Conservation (phyloP, 2,113 vertebrate species). For the Nibea albiflora region DNA sequence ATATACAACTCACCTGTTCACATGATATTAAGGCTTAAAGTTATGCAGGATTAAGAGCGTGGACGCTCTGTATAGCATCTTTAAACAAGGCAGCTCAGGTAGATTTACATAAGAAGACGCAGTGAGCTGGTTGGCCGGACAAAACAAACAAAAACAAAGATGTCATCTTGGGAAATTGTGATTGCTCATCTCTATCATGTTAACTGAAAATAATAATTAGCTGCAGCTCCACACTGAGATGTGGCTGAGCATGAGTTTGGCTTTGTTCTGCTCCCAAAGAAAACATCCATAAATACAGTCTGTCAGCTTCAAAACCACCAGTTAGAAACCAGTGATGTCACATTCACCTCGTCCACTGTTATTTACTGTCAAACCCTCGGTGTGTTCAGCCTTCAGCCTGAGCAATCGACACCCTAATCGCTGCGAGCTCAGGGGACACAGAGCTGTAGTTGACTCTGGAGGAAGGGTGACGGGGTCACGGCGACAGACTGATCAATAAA, state of each 20-base stretch:
- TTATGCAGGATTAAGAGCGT: too few species aligned
- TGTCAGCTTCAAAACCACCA: constrained; percentile 14
- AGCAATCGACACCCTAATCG: constrained; percentile 24
- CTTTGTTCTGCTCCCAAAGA: constrained; percentile 3
- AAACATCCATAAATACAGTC: neutral
- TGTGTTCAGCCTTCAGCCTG: constrained; percentile 22
- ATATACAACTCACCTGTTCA: too few species aligned
- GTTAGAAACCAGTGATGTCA: constrained; percentile 26
- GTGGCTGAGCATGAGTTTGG: constrained; percentile 7
- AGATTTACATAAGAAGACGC: neutral
- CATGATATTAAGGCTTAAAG: too few species aligned
- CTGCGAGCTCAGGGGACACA: constrained; percentile 6
- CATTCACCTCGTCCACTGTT: constrained; percentile 23
- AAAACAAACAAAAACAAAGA: neutral
- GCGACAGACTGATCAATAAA: constrained; percentile 57
- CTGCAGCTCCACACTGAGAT: neutral
- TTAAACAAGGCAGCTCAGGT: neutral
- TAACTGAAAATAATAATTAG: constrained; percentile 6
- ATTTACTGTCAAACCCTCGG: constrained; percentile 17
- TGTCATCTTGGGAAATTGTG: neutral
- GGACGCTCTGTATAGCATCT: neutral
- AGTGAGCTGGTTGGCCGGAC: neutral
- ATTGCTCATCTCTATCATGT: neutral
- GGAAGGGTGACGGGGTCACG: constrained; percentile 32
- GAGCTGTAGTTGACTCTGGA: constrained; percentile 39